phyloP scores from a whole-genome alignment of 2,113 vertebrate species.

The Mastomys coucha region DNA sequence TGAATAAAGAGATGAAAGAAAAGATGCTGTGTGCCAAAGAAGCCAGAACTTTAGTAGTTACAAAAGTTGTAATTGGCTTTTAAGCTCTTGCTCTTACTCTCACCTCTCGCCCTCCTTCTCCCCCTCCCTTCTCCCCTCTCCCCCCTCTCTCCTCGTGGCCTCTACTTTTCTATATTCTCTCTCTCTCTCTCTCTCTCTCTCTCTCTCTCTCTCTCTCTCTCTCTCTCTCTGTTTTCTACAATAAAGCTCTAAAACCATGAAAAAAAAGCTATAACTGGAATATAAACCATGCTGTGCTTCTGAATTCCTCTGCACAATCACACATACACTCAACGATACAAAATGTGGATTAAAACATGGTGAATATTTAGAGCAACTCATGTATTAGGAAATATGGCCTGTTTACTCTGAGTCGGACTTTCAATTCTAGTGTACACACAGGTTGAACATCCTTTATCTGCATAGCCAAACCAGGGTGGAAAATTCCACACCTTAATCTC shows the following conservation, averaged over 20 bases:
- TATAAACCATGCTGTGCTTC: background rate
- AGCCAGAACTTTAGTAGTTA: background rate
- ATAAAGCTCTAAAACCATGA: too few species aligned
- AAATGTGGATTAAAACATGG: background rate
- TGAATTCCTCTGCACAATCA: background rate
- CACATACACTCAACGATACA: background rate
- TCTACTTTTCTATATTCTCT: too few species aligned
- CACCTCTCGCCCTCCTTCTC: too few species aligned
- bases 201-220: too few species aligned
- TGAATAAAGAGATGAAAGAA: background rate
- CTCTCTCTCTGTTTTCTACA: too few species aligned
- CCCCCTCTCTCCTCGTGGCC: too few species aligned
- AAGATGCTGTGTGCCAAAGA: background rate
- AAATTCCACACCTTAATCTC: background rate
- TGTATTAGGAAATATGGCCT: background rate
- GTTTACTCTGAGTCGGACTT: background rate
- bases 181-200: too few species aligned
- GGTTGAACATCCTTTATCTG: too few species aligned
- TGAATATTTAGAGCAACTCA: background rate
- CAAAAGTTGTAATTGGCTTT: background rate
- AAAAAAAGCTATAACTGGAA: background rate
- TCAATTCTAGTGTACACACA: background rate
- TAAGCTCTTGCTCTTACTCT: too few species aligned
- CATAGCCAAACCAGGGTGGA: background rate
- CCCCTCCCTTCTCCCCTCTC: too few species aligned